These are phyloP conservation scores for Agrypnia vestita DNA, from an alignment of 1,140 invertebrate species.

Conservation along the genomic window DNA sequence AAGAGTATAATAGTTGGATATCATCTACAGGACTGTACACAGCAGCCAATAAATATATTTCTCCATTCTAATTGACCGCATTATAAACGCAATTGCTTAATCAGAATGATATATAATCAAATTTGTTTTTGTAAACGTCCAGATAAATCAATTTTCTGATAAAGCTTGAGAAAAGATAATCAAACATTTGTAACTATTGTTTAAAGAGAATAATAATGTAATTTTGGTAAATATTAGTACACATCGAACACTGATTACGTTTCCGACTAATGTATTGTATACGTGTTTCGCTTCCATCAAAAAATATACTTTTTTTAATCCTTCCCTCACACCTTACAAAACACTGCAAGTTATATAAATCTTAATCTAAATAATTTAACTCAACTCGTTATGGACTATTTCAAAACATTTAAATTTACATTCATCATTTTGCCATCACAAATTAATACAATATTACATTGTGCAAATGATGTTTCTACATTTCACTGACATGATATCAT, in stretches of 20 bases:
- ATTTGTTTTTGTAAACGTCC: conserved; percentile 7
- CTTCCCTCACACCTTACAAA: neutral
- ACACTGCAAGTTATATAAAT: conserved; percentile 21
- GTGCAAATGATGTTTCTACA: too few species aligned
- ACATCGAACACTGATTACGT: neutral
- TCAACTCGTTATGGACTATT: neutral
- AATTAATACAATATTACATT: neutral
- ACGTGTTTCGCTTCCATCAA: neutral
- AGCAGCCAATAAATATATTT: conserved; percentile 3
- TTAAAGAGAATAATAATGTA: neutral
- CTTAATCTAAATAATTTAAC: conserved; percentile 28
- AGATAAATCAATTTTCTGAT: neutral
- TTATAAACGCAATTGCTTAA: neutral
- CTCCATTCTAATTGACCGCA: conserved; percentile 26
- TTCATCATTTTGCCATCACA: conserved; percentile 14
- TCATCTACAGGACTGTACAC: conserved; percentile 20
- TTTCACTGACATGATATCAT: too few species aligned
- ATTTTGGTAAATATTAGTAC: conserved; percentile 34
- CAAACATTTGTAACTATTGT: neutral
- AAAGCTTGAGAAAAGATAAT: conserved; percentile 1
- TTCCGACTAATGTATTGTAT: neutral
- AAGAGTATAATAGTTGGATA: conserved; percentile 28
- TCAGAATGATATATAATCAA: neutral
- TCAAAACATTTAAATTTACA: conserved; percentile 3
- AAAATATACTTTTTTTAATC: conserved; percentile 23